These are phyloP conservation scores for Schlechtendalia chinensis DNA, from an alignment of 1,140 invertebrate genomes.

Conservation along the genomic window DNA sequence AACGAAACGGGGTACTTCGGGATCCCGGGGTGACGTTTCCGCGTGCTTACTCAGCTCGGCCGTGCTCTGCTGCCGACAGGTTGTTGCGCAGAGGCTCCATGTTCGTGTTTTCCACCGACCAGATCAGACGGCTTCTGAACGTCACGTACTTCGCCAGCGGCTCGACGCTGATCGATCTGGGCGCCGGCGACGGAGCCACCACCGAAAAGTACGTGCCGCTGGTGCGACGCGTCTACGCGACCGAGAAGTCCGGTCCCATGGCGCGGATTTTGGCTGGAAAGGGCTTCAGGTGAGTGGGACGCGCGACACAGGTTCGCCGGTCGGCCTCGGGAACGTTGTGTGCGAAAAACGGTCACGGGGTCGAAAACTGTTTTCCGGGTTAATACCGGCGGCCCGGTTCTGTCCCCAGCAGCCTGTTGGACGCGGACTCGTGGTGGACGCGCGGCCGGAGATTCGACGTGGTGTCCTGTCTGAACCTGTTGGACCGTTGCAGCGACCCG, in stretches of 20 bases:
- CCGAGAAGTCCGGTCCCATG: conserved; percentile 85
- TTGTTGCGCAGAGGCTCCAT: conserved; percentile 84
- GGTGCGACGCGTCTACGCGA: conserved; percentile 73
- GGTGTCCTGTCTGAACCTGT: conserved; percentile 82
- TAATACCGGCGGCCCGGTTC: too few relatives aligned
- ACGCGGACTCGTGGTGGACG: conserved; percentile 71
- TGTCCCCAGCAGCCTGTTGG: conserved; percentile 65
- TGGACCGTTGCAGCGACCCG: conserved; percentile 85
- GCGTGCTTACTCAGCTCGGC: too few relatives aligned
- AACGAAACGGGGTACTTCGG: too few relatives aligned
- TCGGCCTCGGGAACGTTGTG: too few relatives aligned
- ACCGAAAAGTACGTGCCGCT: conserved; percentile 73
- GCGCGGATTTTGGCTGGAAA: conserved; percentile 67
- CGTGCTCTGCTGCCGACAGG: conserved; percentile 59
- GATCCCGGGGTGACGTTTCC: too few relatives aligned
- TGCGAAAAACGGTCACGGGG: too few relatives aligned
- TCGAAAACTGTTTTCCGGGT: too few relatives aligned
- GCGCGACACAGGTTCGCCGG: too few relatives aligned
- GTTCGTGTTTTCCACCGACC: conserved; percentile 82
- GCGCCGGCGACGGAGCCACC: conserved; percentile 87
- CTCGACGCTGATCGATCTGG: conserved; percentile 75
- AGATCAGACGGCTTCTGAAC: conserved; percentile 69
- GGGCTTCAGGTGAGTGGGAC: conserved; percentile 66
- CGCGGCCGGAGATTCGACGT: conserved; percentile 67
- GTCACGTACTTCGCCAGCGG: conserved; percentile 56